Conservation (phyloP, 2,888 invertebrate species). For the Dasypolia templi region DNA sequence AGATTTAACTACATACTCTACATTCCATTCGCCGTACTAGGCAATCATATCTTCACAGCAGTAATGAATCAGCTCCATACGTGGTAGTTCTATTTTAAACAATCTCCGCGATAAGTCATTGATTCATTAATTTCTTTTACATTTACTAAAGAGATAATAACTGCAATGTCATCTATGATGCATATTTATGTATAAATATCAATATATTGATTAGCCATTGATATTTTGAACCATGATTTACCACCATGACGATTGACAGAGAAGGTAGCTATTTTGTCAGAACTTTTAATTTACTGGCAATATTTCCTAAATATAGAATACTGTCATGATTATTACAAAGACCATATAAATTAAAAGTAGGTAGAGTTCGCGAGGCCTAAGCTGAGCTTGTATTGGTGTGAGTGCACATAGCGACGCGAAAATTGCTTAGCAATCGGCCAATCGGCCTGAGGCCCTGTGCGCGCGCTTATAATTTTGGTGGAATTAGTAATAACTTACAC, state of each 20-base stretch:
- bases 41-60: background rate
- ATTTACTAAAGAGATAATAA: background rate
- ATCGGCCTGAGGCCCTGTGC: no score
- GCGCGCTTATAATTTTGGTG: no score
- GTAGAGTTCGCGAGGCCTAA: no score
- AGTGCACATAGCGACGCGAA: no score
- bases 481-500: no score
- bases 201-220: background rate
- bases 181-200: background rate
- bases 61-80: constrained; percentile 24
- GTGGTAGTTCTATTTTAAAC: constrained; percentile 7
- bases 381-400: no score
- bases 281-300: background rate
- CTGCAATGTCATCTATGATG: background rate
- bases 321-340: background rate
- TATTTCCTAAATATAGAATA: background rate
- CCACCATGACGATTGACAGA: background rate
- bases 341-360: background rate
- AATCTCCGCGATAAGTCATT: background rate
- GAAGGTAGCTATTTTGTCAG: background rate
- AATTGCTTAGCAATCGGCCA: no score
- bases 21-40: constrained; percentile 3
- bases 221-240: background rate
- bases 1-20: background rate
- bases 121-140: background rate